Evolutionary conservation across 2,113 vertebrate genomes (phyloP), one percentile per base, ranked within the genome.

Genomic region (Caretta caretta): DNA sequence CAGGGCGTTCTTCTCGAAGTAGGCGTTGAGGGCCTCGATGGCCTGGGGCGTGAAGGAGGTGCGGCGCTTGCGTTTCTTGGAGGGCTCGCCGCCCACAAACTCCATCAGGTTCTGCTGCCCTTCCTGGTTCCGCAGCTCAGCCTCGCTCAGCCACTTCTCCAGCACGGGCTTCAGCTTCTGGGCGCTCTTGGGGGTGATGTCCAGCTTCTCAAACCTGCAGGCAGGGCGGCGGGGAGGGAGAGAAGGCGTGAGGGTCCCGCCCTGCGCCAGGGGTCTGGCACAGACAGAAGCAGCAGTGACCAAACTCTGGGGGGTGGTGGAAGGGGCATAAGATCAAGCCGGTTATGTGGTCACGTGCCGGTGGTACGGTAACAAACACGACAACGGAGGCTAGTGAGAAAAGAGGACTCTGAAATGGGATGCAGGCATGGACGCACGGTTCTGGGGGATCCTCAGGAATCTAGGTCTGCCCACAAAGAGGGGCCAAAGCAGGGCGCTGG

Each of bases 61-160:
- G 19, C 99, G 99, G 1, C 99, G 99, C 80, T 99, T 99, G 65
- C 99, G 98, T 84, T 99, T 99, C 96, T 99, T 99, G 69, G 99
- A 99, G 3, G 99, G 99, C 83, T 99, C 99, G 0, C 99, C 99
- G 0, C 99, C 99, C 0, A 99, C 99, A 78, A 99, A 99, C 94
- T 99, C 99, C 99, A 99, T 99, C 97, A 99, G 98, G 90, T 99
- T 99, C 96, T 99, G 99, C 93, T 99, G 99, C 69, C 99, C 99
- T 54, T 99, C 99, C 93, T 99, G 99, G 97, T 99, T 99, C 95
- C 99, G 99, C 81, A 99, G 99, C 96, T 99, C 99, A 0, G 99
- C 99, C 83, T 99, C 99, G 0, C 99, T 99, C 95, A 99, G 95
- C 99, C 99, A 99, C 95, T 99, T 99, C 98, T 99, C 99, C 97